Evolutionary conservation across 2,888 invertebrate genomes (phyloP), one percentile per base, ranked within the genome.

Genomic region (Cantharis rustica): DNA sequence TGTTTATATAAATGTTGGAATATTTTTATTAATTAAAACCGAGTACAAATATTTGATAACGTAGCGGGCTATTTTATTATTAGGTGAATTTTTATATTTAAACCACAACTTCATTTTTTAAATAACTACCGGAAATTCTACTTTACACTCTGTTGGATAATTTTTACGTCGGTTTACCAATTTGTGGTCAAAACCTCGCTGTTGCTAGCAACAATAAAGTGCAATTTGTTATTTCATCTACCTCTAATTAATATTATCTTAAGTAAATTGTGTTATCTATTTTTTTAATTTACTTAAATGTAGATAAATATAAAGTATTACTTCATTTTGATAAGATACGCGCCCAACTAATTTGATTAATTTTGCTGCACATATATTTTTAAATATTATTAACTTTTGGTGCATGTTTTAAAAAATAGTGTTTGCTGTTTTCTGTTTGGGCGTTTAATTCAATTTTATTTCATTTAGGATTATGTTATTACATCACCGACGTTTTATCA

Each of bases 401-500:
- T 47, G n/a, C n/a, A n/a, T 1, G 47, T 47, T 47, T 47, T n/a
- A 7, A 47, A 47, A 47, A 47, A 31, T 31, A 7, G 47, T 47
- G 17, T 16, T 16, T 66, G 23, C 64, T 27, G 26, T 27, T 27
- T 27, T 27, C 10, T 20, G 17, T 11, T 66, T 66, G 10, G 64
- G 64, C 64, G 64, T 66, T 66, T 69, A 73, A 77, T 73, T 76
- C 68, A 76, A 75, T 74, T 69, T 64, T 63, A 23, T 66, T 66
- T 66, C 17, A 66, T 66, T 66, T 17, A 66, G 64, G 64, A 66
- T 66, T 66, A 66, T 16, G 13, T 16, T 71, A 73, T 77, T 77
- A 77, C 77, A 77, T 77, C 77, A 77, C 71, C 68, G 68, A 63
- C 71, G 69, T 47, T 66, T 20, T 74, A 74, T 74, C 77, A 77